Evolutionary conservation across 2,113 vertebrate species (phyloP), one percentile per base, ranked within the genome.

Genomic region (Panurus biarmicus): DNA sequence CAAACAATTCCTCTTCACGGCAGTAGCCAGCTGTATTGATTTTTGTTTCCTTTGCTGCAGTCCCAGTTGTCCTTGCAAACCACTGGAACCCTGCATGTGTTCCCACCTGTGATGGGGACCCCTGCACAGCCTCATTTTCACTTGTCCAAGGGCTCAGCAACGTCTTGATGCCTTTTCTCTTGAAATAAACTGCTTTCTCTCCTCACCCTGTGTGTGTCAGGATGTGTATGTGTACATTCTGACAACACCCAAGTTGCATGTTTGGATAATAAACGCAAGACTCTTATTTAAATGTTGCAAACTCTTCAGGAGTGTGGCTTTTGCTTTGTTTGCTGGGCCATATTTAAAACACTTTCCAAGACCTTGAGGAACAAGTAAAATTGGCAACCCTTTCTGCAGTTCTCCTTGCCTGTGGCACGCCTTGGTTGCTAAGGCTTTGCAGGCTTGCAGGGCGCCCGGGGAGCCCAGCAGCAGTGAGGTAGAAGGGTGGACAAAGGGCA

Each of bases 341-440:
- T 76, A 62, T 70, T 67, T 77, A 64, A 85, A 65, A 57, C 31
- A 50, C 29, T 74, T 86, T 33, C 72, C 3, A 2, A 84, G 93
- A 66, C 60, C 60, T 90, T 76, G 72, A 90, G 38, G 29, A 93
- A 36, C 1, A 4, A 33, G 38, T 62, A 50, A 90, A 81, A 69
- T 31, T 84, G 73, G 47, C 42, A 80, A 19, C 14, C 15, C 20
- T 47, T 72, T 31, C 36, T 33, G 22, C 58, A 76, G 53, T 0
- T 2, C 58, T 80, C 14, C 42, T 62, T 1, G 10, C 31, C 44
- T 25, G 28, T 1, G 4, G 47, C 38, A 20, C 0, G 0, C 28
- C 2, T 1, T 21, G 26, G 24, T 18, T 87, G 57, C 50, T 20
- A 13, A 24, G 67, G 83, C 26, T 64, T 47, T 25, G 8, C 84